A percentile compares a stretch with the other conserved stretches of the same genome.
phyloP scores from a whole-genome alignment of 2,888 invertebrate species.

The Pyrgus malvae region DNA sequence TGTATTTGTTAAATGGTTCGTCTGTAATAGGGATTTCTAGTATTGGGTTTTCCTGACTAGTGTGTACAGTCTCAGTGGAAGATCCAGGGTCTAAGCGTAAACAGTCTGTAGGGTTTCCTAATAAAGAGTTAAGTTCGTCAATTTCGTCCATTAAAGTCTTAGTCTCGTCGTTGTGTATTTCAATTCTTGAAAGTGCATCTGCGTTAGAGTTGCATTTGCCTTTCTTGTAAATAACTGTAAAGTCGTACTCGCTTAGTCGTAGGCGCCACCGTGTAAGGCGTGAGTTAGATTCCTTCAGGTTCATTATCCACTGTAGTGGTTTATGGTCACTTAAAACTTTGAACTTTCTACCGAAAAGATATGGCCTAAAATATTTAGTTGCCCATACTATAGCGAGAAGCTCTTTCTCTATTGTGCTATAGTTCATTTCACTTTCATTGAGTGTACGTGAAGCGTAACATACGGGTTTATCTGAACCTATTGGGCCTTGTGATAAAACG shows the following conservation, averaged over 20 bases:
- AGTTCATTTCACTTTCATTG: conserved; percentile 1
- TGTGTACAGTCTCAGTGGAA: not conserved
- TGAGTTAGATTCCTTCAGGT: conserved; percentile 1
- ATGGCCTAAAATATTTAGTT: conserved; percentile 5
- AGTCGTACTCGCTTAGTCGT: not conserved
- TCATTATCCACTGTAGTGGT: conserved; percentile 7
- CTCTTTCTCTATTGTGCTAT: conserved; percentile 6
- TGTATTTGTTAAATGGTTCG: conserved; percentile 4
- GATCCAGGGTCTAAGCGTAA: not conserved
- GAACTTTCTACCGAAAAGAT: conserved; percentile 6
- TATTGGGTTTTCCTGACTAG: conserved; percentile 1
- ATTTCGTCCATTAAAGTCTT: conserved; percentile 1
- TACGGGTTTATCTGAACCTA: conserved; percentile 4
- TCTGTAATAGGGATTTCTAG: conserved; percentile 11
- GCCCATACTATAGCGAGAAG: conserved; percentile 4
- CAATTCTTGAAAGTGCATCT: conserved; percentile 1
- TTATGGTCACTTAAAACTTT: conserved; percentile 4
- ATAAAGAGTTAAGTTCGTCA: not conserved
- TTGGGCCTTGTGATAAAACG: conserved; percentile 1
- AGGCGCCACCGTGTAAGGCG: conserved; percentile 2
- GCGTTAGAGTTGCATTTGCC: not conserved
- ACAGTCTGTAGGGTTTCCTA: conserved; percentile 1
- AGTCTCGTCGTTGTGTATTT: not conserved
- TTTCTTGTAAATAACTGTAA: not conserved
- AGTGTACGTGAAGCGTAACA: conserved; percentile 6